Conservation (phyloP, 2,888 invertebrate genomes). For the Scelioninae gen. 1 region DNA sequence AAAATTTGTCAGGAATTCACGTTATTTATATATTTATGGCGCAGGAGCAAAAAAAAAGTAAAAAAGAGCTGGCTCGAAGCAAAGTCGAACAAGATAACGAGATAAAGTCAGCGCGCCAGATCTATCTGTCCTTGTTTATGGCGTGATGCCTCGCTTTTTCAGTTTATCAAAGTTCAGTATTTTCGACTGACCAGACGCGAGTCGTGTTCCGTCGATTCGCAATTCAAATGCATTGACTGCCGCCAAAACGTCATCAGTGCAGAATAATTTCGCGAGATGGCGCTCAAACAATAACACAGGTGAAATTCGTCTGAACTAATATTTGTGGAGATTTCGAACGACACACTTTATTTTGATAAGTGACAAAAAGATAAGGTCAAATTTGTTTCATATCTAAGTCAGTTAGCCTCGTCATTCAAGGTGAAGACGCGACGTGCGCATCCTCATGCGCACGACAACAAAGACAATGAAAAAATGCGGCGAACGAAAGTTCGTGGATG, state of each 20-base stretch:
- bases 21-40: constrained; percentile 22
- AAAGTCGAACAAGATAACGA: constrained; percentile 61
- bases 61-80: constrained; percentile 49
- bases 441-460: background rate
- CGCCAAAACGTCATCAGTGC: background rate
- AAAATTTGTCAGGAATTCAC: constrained; percentile 16
- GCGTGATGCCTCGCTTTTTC: constrained; percentile 14
- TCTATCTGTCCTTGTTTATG: constrained; percentile 21
- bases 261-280: background rate
- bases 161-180: constrained; percentile 47
- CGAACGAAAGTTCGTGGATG: constrained; percentile 10
- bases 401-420: constrained; percentile 49
- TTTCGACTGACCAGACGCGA: constrained; percentile 28
- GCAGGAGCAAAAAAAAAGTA: constrained; percentile 21
- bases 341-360: constrained; percentile 57
- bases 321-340: constrained; percentile 52
- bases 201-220: background rate
- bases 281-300: constrained; percentile 48
- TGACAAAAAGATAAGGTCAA: constrained; percentile 54
- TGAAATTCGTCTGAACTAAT: constrained; percentile 56
- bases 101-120: constrained; percentile 44
- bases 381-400: constrained; percentile 25
- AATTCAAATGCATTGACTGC: background rate
- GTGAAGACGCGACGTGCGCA: constrained; percentile 16
- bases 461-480: background rate